These are phyloP conservation scores for Sphenodon punctatus DNA, from an alignment of 2,797 vertebrate species.

Conservation along the genomic window DNA sequence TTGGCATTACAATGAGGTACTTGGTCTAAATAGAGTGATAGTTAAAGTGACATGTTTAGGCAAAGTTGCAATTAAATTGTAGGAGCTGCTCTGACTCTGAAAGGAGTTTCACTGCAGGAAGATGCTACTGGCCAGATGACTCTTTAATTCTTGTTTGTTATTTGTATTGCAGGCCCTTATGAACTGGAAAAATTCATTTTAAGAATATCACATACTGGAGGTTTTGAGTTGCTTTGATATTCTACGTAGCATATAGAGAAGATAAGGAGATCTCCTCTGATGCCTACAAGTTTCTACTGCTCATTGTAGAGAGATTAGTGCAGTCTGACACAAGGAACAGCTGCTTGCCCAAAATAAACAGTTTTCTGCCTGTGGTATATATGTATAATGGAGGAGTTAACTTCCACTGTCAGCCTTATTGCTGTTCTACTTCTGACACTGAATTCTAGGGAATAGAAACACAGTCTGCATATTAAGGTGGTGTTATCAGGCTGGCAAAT, in stretches of 20 bases:
- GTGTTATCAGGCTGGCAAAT: background rate
- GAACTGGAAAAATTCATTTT: too few relatives aligned
- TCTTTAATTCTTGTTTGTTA: too few relatives aligned
- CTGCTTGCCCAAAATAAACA: slow-evolving; percentile 19
- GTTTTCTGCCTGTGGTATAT: slow-evolving; percentile 5
- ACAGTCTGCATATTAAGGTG: background rate
- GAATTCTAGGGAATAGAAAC: background rate
- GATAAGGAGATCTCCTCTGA: slow-evolving; percentile 3
- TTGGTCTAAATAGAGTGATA: too few relatives aligned
- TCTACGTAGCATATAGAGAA: background rate
- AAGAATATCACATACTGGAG: background rate
- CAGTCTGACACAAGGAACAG: background rate
- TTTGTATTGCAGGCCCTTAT: too few relatives aligned
- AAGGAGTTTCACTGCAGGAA: too few relatives aligned
- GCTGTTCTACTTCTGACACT: background rate
- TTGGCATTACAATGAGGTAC: too few relatives aligned
- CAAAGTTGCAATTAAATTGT: too few relatives aligned
- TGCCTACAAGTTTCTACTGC: slow-evolving; percentile 17
- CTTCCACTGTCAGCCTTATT: background rate
- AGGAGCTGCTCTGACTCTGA: too few relatives aligned
- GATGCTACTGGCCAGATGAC: too few relatives aligned
- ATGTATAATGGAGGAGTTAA: slow-evolving; percentile 23
- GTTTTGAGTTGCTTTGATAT: background rate
- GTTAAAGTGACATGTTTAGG: too few relatives aligned
- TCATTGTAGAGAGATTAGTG: background rate